Base-by-base conservation (phyloP, 2,113 vertebrate genomes). In the Coptodon rendalli region DNA sequence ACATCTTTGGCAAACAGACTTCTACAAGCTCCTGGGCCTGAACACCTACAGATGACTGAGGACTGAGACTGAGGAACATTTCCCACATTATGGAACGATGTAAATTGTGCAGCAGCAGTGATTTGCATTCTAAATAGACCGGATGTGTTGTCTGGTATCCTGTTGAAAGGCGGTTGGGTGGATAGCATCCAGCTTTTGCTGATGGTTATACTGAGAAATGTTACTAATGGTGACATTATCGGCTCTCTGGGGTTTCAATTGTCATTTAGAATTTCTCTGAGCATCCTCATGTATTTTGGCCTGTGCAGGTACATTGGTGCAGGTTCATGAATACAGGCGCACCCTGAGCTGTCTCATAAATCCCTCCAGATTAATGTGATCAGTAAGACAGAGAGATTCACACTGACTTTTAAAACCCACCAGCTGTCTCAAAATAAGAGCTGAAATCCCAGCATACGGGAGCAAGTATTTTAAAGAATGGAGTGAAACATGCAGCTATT, bases 361-460 rank as follows among this genome's bases (percentile, higher is more conserved):
- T 87, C 80, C 87, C n/a, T 13, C 7, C 57, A 78, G 45, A 91
- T 93, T 89, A 89, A 80, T 43, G 40, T 7, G 66, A 89, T 81
- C 82, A 91, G 79, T 84, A 63, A 31, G 14, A 73, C 59, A 88
- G 63, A 78, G 27, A 86, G 50, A 78, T 81, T 83, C 34, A 43
- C 83, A 22, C 52, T 5, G 13, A 73, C 45, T 81, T 16, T 63
- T 73, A 80, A 83, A 84, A 82, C 38, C 19, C 24, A 81, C 31
- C 43, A 79, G 56, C 66, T 83, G 40, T 81, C 54, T 90, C 34
- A 27, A 43, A 83, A 84, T 61, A 56, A 40, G 71, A 80, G 66
- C 22, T 52, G 59, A 78, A 78, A 52, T 52, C 45, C 73, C 73
- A 78, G 45, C 45, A 7, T 34, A 52, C 27, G 6, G 17, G 27